These are phyloP conservation scores for Tupiocoris notatus DNA, from an alignment of 2,888 invertebrate species.

Conservation along the genomic window DNA sequence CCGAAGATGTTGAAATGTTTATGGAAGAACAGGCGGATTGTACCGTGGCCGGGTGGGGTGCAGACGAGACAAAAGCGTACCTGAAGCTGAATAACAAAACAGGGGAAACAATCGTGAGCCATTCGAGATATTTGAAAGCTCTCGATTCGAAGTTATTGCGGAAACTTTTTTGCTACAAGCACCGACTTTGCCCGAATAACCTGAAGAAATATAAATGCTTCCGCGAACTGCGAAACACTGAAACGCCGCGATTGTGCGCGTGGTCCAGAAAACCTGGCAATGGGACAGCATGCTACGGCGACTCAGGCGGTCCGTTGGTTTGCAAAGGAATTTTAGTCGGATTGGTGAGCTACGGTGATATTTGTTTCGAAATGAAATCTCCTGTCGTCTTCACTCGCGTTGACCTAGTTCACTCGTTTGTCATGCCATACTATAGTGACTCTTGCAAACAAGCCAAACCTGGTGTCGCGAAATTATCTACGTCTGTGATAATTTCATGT, in stretches of 20 bases:
- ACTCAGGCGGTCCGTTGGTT: not conserved
- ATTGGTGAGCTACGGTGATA: not conserved
- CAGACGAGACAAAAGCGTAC: not conserved
- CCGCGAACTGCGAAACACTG: not conserved
- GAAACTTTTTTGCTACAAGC: not conserved
- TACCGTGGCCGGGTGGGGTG: not conserved
- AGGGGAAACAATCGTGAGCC: not conserved
- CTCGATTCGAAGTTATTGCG: not conserved
- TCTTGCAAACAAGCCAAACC: no score
- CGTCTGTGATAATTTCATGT: no score
- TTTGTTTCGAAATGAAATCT: not conserved
- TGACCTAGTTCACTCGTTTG: not conserved
- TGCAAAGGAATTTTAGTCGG: not conserved
- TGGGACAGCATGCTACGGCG: not conserved
- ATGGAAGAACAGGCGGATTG: not conserved
- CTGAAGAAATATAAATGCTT: not conserved
- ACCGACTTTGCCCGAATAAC: not conserved
- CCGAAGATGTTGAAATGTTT: not conserved
- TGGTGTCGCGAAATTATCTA: no score
- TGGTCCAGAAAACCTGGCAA: not conserved
- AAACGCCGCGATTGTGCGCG: not conserved
- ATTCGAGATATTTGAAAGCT: not conserved
- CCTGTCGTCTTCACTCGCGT: not conserved
- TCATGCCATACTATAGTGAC: not conserved
- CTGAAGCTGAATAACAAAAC: no score